Conservation (phyloP, 1,140 invertebrate species). For the Drosophila kanapiae region DNA sequence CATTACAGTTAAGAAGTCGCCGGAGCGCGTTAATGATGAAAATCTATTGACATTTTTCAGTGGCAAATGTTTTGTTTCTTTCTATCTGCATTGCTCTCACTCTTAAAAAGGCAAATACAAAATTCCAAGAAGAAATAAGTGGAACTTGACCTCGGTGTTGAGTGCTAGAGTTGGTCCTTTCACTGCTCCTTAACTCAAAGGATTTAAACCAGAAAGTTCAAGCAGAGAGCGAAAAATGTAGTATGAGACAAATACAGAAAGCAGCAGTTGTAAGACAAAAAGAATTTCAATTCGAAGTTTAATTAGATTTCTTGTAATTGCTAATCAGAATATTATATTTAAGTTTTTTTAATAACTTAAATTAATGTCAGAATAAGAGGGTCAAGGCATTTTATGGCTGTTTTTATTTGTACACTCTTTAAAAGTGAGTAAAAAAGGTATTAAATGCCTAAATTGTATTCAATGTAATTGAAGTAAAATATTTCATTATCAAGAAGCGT, state of each 20-base stretch:
- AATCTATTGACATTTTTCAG: conserved; percentile 61
- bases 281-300: neutral
- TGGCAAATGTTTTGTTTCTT: neutral
- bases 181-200: neutral
- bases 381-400: too few species aligned
- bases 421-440: neutral
- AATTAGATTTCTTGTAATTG: neutral
- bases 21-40: conserved; percentile 35
- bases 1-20: neutral
- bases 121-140: neutral
- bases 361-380: too few species aligned
- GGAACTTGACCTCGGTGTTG: neutral
- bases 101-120: conserved; percentile 9
- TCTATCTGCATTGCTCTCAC: neutral
- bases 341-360: neutral
- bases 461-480: neutral
- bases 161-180: conserved; percentile 7
- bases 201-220: neutral
- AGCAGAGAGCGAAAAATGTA: neutral
- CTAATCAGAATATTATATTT: neutral
- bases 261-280: too few species aligned
- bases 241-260: neutral
- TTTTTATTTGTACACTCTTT: neutral
- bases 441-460: neutral
- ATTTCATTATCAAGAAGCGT: too few species aligned